phyloP scores from a whole-genome alignment of 2,888 invertebrate genomes.

The Eupelmus urozonus region DNA sequence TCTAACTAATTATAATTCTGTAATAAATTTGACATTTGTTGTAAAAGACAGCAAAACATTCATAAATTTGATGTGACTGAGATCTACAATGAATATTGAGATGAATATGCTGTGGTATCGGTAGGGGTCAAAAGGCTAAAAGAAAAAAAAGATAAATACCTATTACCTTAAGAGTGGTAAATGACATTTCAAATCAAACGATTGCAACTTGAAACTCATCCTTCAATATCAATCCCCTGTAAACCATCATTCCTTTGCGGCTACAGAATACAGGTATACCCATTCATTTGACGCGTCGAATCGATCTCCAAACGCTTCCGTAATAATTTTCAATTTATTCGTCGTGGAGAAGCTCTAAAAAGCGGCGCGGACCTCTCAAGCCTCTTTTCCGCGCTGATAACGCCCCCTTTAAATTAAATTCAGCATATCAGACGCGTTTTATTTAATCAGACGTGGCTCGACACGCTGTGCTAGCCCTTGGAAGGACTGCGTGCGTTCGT shows the following conservation, averaged over 20 bases:
- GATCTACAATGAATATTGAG: too few species aligned
- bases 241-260: too few species aligned
- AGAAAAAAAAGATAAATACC: too few species aligned
- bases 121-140: too few species aligned
- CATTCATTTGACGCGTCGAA: constrained; percentile 64
- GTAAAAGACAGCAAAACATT: too few species aligned
- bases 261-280: constrained; percentile 12
- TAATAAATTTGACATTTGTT: too few species aligned
- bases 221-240: too few species aligned
- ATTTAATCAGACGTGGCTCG: constrained; percentile 71
- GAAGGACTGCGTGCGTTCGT: constrained; percentile 48
- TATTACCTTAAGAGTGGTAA: constrained; percentile 48
- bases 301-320: constrained; percentile 62
- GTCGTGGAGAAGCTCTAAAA: constrained; percentile 45
- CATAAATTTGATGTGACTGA: too few species aligned
- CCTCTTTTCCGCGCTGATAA: constrained; percentile 53
- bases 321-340: constrained; percentile 74
- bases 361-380: constrained; percentile 56
- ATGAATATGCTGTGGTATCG: too few species aligned
- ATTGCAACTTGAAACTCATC: constrained; percentile 38
- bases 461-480: constrained; percentile 52
- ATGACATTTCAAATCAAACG: constrained; percentile 59
- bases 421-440: constrained; percentile 76
- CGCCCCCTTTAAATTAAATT: constrained; percentile 73
- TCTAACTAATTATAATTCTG: too few species aligned